phyloP scores from a whole-genome alignment of 2,888 invertebrate species.

The Arrhopalites spinosus region DNA sequence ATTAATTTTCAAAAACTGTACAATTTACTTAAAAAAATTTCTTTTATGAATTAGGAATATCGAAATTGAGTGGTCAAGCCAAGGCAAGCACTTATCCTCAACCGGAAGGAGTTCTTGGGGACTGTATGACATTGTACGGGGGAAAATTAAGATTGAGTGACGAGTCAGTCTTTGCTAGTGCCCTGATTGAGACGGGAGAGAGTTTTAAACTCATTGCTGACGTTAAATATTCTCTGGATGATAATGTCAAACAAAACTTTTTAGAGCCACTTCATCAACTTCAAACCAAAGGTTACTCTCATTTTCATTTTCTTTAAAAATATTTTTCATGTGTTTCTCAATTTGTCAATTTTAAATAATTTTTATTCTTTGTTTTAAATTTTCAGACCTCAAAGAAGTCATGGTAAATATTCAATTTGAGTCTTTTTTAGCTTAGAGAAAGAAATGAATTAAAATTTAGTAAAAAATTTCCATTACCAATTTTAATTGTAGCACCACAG shows the following conservation, averaged over 20 bases:
- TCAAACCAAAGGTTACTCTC: constrained; percentile 96
- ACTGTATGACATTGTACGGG: constrained; percentile 94
- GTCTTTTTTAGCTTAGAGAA: neutral
- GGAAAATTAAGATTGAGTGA: constrained; percentile 86
- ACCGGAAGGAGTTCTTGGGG: constrained; percentile 95
- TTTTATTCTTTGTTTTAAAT: too few relatives aligned
- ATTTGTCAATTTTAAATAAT: too few relatives aligned
- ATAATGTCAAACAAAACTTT: constrained; percentile 99
- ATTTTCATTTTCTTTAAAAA: too few relatives aligned
- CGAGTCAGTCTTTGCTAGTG: constrained; percentile 68
- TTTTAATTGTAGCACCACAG: constrained; percentile 98
- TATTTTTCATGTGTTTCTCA: too few relatives aligned
- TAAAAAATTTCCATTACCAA: neutral
- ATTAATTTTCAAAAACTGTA: too few relatives aligned
- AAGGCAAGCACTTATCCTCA: constrained; percentile 96
- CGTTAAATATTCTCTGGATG: constrained; percentile 97
- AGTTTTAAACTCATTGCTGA: constrained; percentile 98
- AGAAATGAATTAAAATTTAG: neutral
- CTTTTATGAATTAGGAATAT: too few relatives aligned
- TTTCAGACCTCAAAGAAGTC: constrained; percentile 99
- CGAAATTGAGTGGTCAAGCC: constrained; percentile 94
- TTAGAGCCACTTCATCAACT: constrained; percentile 96
- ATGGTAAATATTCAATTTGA: constrained; percentile 73
- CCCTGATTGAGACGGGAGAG: constrained; percentile 95
- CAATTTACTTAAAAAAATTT: too few relatives aligned